Evolutionary conservation across 2,797 vertebrate genomes (phyloP), one percentile per base, ranked within the genome.

Genomic region (Sparus aurata): DNA sequence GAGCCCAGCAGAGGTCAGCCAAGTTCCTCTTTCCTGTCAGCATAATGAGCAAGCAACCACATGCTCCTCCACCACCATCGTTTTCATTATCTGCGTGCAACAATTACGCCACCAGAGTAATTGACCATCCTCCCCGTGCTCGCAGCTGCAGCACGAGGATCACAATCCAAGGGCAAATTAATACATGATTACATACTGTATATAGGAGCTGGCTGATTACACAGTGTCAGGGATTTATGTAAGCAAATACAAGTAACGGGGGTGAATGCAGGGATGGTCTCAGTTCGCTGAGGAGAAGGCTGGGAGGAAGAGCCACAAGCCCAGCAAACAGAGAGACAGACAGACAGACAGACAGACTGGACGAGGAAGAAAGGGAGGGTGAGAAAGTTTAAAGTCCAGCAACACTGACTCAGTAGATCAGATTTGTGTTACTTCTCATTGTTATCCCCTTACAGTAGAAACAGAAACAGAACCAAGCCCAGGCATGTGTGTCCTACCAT

Each of bases 1-100:
- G 65, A 73, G 79, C 75, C 93, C 94, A 95, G 91, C 86, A 95
- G 95, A 93, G 92, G 93, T 94, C 91, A 94, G 89, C 90, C 90
- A 85, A 90, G 87, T 86, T 76, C 89, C 91, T 94, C 78, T 55
- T 72, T 74, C 81, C 82, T 77, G 83, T 83, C 87, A 67, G 68
- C 77, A 66, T 58, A 78, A 85, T 71, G 76, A 80, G 78, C 64
- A 22, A 27, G 15, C 20, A 10, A 46, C 70, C 84, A 84, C 82
- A 75, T 79, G 72, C 41, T 77, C 61, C 74, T 4, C 64, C 84
- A 71, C 62, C 75, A 69, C 75, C 85, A 73, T 73, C 53, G 10
- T 23, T 73, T 60, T 49, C 62, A 69, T 82, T 71, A 77, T 71
- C 73, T 41, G 38, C 43, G 52, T 41, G 78, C 73, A 78, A 82